Evolutionary conservation across 2,888 invertebrate species (phyloP).

Genomic region (Platerodrilus igneus): DNA sequence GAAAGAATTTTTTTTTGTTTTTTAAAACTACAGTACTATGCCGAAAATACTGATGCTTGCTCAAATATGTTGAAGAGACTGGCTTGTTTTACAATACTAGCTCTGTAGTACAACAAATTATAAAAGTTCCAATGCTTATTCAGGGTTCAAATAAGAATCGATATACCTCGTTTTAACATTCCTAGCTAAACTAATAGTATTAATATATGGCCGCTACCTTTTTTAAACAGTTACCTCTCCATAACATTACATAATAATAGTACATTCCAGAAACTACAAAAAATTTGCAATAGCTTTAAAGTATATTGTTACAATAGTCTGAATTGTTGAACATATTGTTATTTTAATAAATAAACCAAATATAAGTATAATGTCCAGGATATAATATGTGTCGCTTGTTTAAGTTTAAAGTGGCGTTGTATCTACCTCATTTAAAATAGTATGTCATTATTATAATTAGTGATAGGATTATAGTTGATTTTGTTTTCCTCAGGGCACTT

Average conservation of each 20-base stretch:
- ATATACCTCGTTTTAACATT: constrained; percentile 27
- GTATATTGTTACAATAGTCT: too few relatives aligned
- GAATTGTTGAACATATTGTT: too few relatives aligned
- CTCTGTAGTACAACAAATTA: constrained; percentile 7
- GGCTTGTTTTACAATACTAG: too few relatives aligned
- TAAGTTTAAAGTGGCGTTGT: constrained; percentile 27
- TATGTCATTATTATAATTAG: constrained; percentile 28
- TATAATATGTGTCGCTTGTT: constrained; percentile 33
- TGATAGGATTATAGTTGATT: constrained; percentile 32
- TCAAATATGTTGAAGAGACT: constrained; percentile 20
- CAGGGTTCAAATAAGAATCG: constrained; percentile 19
- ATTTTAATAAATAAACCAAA: constrained; percentile 19
- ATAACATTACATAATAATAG: too few relatives aligned
- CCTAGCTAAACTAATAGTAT: constrained; percentile 26
- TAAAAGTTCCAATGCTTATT: constrained; percentile 14
- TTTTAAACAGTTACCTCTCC: constrained; percentile 20
- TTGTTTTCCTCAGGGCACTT: constrained; percentile 43
- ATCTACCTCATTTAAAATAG: constrained; percentile 42
- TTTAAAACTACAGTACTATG: constrained; percentile 1
- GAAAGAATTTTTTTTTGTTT: neutral
- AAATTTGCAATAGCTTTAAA: constrained; percentile 10
- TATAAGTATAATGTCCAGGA: constrained; percentile 21
- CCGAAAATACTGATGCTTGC: constrained; percentile 15
- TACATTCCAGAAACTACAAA: constrained; percentile 12
- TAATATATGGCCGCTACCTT: constrained; percentile 24